These are phyloP conservation scores for Pseudachorutes palmiensis DNA, from an alignment of 1,140 invertebrate species.

Conservation along the genomic window DNA sequence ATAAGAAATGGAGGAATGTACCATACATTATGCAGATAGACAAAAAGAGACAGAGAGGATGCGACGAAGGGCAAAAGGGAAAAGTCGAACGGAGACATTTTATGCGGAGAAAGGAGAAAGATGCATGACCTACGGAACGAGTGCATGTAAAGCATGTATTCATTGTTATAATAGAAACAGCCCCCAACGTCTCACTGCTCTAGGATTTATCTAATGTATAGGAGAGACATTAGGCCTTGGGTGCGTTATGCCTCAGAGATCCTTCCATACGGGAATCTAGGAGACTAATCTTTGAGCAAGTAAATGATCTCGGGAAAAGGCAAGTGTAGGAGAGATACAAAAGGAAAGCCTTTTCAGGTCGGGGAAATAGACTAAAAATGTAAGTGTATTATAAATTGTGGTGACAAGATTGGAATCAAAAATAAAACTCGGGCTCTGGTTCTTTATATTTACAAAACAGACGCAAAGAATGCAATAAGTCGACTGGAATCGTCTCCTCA, in stretches of 20 bases:
- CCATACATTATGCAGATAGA: slow-evolving; percentile 3
- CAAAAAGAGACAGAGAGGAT: background rate
- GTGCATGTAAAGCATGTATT: background rate
- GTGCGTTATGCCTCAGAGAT: slow-evolving; percentile 3
- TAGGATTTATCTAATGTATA: background rate
- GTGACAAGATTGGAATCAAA: slow-evolving; percentile 38
- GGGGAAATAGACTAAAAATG: slow-evolving; percentile 13
- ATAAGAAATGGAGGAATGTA: background rate
- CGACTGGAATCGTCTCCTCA: slow-evolving; percentile 37
- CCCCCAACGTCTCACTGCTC: background rate
- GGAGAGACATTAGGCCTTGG: slow-evolving; percentile 1
- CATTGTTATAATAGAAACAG: slow-evolving; percentile 8
- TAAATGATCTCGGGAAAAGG: background rate
- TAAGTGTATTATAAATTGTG: slow-evolving; percentile 39
- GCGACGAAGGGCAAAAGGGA: background rate
- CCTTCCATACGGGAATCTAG: background rate
- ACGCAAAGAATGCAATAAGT: slow-evolving; percentile 36
- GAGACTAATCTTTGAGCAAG: background rate
- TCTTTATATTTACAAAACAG: slow-evolving; percentile 30
- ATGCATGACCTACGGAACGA: slow-evolving; percentile 11
- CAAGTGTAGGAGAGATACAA: background rate
- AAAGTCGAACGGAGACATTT: background rate
- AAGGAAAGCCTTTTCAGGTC: background rate
- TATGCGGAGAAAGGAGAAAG: background rate
- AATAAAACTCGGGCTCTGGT: slow-evolving; percentile 33